phyloP scores from a whole-genome alignment of 2,797 vertebrate genomes.

The Pampus argenteus region DNA sequence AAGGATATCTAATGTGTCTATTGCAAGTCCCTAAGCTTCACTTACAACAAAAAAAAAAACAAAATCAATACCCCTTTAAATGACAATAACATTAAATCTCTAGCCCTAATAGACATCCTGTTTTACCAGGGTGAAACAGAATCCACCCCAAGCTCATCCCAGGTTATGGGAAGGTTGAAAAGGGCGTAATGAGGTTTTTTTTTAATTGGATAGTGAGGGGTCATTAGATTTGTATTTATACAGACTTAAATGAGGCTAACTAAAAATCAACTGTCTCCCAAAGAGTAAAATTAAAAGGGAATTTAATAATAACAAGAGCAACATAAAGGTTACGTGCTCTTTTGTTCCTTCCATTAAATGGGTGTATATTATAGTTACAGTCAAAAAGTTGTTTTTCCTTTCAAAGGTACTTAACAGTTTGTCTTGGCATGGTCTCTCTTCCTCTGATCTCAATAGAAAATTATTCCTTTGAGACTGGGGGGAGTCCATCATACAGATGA shows the following conservation, averaged over 20 bases:
- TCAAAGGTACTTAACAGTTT: slow-evolving; percentile 47
- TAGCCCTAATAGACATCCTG: not conserved
- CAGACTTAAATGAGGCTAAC: not conserved
- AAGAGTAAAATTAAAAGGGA: not conserved
- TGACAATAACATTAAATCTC: not conserved
- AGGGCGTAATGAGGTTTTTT: not conserved
- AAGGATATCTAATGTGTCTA: not conserved
- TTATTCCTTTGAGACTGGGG: slow-evolving; percentile 55
- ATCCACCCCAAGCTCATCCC: not conserved
- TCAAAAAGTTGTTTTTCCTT: slow-evolving; percentile 41
- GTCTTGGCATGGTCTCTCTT: slow-evolving; percentile 45
- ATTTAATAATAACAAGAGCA: not conserved
- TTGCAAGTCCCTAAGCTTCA: not conserved
- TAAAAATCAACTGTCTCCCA: not conserved
- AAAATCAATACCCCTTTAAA: not conserved
- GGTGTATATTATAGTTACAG: slow-evolving; percentile 36
- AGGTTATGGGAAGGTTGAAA: not conserved
- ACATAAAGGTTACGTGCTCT: slow-evolving; percentile 21
- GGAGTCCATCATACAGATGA: slow-evolving; percentile 44
- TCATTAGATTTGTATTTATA: not conserved
- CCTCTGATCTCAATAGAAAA: slow-evolving; percentile 70
- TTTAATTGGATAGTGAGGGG: not conserved
- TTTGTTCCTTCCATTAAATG: slow-evolving; percentile 41
- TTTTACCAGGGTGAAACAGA: not conserved
- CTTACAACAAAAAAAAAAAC: too few relatives aligned